Base-by-base conservation (phyloP, 1,140 invertebrate genomes). In the Nylanderia fulva region DNA sequence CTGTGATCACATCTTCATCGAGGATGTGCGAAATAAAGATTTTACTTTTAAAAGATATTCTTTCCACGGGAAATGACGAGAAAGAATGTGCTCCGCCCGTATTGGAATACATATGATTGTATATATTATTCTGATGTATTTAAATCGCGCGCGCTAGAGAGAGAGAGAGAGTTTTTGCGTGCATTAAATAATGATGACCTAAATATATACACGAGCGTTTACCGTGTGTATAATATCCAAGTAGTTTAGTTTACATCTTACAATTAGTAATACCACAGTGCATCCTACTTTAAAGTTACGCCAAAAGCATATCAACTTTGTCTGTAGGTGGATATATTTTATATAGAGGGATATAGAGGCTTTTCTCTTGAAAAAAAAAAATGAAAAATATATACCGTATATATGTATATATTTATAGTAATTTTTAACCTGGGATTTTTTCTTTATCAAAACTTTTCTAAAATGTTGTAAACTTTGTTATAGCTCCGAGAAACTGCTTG, bases 381-480 rank as follows among this genome's bases (percentile, higher is more conserved):
- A n/a, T n/a, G n/a, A n/a, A n/a, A n/a, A n/a, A 33, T 33, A 33
- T 3, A 33, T 33, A 33, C 29, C 1, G 29, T 33, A 33, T 33
- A 33, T 33, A 33, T 33, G 3, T 33, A 33, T 21, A 8, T 39
- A 42, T 77, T 52, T 64, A 64, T 5, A 29, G 24, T 58, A 71
- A 80, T 71, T 80, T 80, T 72, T 29, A 71, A 21, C 8, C 24
- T 24, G 18, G 13, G 8, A 13, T n/a, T 21, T 21, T 24, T 45
- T n/a, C 15, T 45, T 45, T 42, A 7, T 15, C 58, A 39, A 48
- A 48, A 4, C 2, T 45, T 3, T 24, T 3, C 36, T 52, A 58
- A 56, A 82, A 71, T 9, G 4, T 58, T 45, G 45, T 82, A 42
- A 72, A 58, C 77, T 82, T 42, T 69, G 64, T 71, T 58, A n/a